Percentiles rank a stretch among this genome's conserved stretches.
Conservation (phyloP, 2,888 invertebrate genomes). For the Thelaira solivaga region DNA sequence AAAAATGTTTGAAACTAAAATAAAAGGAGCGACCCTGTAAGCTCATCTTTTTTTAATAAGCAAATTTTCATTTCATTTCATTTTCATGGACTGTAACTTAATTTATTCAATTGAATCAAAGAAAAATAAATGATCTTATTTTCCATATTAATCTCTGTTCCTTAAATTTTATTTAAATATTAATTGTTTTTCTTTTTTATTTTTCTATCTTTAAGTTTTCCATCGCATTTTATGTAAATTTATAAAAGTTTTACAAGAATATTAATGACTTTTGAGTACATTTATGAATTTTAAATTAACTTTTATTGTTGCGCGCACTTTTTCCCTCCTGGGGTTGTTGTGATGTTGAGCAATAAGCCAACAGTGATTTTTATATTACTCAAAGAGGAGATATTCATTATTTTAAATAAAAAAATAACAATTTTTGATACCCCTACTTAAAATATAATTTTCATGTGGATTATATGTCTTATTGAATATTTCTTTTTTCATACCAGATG, state of each 20-base stretch:
- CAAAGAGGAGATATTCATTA: no score
- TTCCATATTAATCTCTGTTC: no score
- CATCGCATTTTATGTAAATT: not conserved
- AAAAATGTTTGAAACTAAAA: no score
- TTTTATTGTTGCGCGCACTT: not conserved
- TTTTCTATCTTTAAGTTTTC: not conserved
- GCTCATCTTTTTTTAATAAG: no score
- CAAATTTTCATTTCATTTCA: no score
- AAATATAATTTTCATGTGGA: constrained; percentile 32
- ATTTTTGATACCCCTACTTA: constrained; percentile 9
- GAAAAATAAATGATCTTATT: no score
- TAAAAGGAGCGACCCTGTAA: no score
- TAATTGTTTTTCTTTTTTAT: not conserved
- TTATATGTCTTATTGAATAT: constrained; percentile 35
- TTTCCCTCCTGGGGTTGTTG: not conserved
- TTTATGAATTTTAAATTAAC: constrained; percentile 63
- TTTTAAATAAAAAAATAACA: no score
- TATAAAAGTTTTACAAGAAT: constrained; percentile 34
- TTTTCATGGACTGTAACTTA: no score
- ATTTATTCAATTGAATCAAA: no score
- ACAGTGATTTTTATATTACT: not conserved
- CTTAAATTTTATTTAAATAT: no score
- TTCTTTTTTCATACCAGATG: constrained; percentile 49
- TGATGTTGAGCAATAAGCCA: not conserved
- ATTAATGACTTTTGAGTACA: constrained; percentile 60